Percentiles rank a stretch among this genome's conserved stretches.
These are phyloP conservation scores for Anguilla anguilla DNA, from an alignment of 2,797 vertebrate genomes.

Conservation along the genomic window DNA sequence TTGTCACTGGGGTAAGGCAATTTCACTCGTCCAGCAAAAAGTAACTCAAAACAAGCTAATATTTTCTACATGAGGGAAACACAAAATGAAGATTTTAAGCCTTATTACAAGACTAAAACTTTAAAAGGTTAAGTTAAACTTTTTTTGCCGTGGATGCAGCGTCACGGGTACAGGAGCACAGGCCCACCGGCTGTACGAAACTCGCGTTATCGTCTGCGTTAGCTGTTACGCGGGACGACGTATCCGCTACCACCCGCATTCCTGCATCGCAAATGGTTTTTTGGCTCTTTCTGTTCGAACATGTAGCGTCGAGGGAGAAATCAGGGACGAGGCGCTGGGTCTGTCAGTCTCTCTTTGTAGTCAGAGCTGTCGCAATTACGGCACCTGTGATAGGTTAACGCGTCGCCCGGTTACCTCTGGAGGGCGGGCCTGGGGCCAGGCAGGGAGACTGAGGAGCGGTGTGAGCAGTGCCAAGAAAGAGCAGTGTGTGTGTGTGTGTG, in stretches of 20 bases:
- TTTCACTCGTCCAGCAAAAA: no score
- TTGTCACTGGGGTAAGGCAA: no score
- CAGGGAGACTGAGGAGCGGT: background rate
- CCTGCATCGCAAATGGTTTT: conserved; percentile 32
- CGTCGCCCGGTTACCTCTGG: background rate
- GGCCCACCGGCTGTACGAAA: background rate
- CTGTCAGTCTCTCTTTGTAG: conserved; percentile 26
- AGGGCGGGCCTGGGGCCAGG: background rate
- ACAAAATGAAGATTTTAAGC: no score
- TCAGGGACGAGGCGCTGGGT: conserved; percentile 13
- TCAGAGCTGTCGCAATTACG: background rate
- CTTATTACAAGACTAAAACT: no score
- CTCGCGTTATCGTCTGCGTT: background rate
- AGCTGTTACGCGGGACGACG: background rate
- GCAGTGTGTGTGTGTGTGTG: background rate
- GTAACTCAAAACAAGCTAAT: no score
- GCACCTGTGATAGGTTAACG: background rate
- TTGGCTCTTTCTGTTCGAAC: conserved; percentile 26
- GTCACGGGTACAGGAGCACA: background rate
- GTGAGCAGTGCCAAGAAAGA: background rate
- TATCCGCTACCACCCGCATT: conserved; percentile 36
- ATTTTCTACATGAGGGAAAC: no score
- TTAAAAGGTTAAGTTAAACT: no score
- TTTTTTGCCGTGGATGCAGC: no score
- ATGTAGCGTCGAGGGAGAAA: conserved; percentile 27